These are phyloP conservation scores for Anoplius nigerrimus DNA, from an alignment of 2,888 invertebrate genomes.

Conservation along the genomic window DNA sequence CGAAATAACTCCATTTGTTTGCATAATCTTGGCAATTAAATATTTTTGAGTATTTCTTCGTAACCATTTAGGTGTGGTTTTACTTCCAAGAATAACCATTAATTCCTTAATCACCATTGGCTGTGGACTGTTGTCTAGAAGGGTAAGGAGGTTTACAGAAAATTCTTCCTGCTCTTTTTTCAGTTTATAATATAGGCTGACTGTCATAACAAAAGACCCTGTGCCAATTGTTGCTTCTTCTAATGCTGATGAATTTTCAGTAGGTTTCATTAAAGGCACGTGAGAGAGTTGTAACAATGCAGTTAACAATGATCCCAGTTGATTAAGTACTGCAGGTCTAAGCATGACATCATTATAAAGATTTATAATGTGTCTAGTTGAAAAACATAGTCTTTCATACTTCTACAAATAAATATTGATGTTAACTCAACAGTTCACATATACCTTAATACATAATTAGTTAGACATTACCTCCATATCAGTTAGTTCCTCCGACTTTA, in stretches of 20 bases:
- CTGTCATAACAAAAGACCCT: conserved; percentile 77
- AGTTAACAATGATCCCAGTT: conserved; percentile 77
- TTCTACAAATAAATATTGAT: conserved; percentile 69
- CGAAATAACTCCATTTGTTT: conserved; percentile 80
- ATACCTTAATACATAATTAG: not conserved
- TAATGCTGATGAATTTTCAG: conserved; percentile 5
- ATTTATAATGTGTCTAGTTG: conserved; percentile 77
- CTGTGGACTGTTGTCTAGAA: conserved; percentile 79
- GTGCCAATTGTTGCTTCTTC: conserved; percentile 13
- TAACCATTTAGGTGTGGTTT: conserved; percentile 80
- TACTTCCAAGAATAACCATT: conserved; percentile 80
- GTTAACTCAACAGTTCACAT: not conserved
- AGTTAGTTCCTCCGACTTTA: conserved; percentile 71
- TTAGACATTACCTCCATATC: conserved; percentile 74
- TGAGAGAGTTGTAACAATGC: conserved; percentile 83
- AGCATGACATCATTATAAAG: conserved; percentile 57
- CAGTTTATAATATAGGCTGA: conserved; percentile 77
- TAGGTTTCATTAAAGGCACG: conserved; percentile 81
- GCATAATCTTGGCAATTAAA: conserved; percentile 79
- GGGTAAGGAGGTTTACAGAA: conserved; percentile 75
- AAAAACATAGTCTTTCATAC: conserved; percentile 78
- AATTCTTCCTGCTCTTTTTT: conserved; percentile 77
- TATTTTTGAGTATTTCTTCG: conserved; percentile 79
- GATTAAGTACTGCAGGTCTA: conserved; percentile 57
- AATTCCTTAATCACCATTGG: conserved; percentile 82